A percentile compares a stretch with the other conserved stretches of the same genome.
phyloP scores from a whole-genome alignment of 2,113 vertebrate genomes.

The Neotoma lepida region DNA sequence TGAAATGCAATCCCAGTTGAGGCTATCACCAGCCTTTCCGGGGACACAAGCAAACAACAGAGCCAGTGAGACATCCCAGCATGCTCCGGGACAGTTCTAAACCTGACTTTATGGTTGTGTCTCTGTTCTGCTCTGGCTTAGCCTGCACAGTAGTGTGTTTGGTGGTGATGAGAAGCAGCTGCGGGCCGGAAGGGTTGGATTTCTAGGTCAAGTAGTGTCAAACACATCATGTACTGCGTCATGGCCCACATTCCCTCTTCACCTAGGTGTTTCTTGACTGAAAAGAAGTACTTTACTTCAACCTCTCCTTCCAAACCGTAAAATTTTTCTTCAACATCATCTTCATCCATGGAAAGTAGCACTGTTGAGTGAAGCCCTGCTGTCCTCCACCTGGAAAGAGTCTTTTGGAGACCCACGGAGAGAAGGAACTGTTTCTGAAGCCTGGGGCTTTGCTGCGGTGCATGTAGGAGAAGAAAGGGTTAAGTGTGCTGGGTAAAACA shows the following conservation, averaged over 20 bases:
- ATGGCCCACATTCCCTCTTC: accelerated
- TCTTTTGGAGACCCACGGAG: not conserved
- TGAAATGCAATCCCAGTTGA: not conserved
- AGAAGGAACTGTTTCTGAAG: not conserved
- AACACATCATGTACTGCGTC: too few relatives aligned
- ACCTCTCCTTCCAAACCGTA: not conserved
- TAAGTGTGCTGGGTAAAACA: constrained; percentile 85
- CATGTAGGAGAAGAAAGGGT: constrained; percentile 80
- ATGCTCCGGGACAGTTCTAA: not conserved
- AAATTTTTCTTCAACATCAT: not conserved
- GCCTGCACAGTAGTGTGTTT: not conserved
- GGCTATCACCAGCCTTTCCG: too few relatives aligned
- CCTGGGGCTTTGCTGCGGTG: not conserved
- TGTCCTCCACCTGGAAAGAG: not conserved
- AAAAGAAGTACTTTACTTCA: not conserved
- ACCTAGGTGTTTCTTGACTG: not conserved
- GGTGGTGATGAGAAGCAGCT: not conserved
- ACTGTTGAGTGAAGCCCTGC: not conserved
- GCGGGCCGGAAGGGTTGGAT: constrained; percentile 9
- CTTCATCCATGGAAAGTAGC: not conserved
- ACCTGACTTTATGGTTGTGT: not conserved
- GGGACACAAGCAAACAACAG: not conserved
- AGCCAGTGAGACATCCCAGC: not conserved
- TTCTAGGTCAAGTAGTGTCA: constrained; percentile 46
- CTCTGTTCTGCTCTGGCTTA: not conserved